Base-by-base conservation (phyloP, 2,113 vertebrate genomes). In the Pelobates fuscus region DNA sequence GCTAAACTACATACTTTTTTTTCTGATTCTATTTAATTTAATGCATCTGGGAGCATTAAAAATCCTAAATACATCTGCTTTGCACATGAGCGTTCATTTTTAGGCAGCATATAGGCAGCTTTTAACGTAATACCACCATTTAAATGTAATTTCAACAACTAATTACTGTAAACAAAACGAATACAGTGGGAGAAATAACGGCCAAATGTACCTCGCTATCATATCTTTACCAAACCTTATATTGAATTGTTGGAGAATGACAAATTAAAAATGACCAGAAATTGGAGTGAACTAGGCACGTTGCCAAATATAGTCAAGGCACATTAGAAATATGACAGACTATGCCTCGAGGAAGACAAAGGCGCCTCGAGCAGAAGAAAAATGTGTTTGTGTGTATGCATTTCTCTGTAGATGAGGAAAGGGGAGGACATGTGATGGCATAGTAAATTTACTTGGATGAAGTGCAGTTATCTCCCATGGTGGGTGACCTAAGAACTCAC, bases 391-490 rank as follows among this genome's bases (percentile, higher is more conserved):
- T 62, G 46, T 79, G 76, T 77, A 46, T 70, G 76, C 32, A 23
- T 77, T 41, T 64, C 66, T 70, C 58, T 64, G 59, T 64, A 57
- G 58, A 57, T 54, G 29, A 43, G 58, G 43, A 57, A 62, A 66
- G 27, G 59, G 67, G 75, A 70, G 67, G 43, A 54, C 21, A 70
- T 55, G 66, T 21, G 67, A 63, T 70, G 75, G 75, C 66, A 70
- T 63, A 29, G 67, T 70, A 64, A 57, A 64, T 64, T 70, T 70
- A 65, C 44, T 78, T 62, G 62, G 29, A 70, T 57, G 78, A 49
- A 75, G 65, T 78, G 26, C 58, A 67, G 54, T 76, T 76, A 60
- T 76, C 55, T 76, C 72, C 72, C 72, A 30, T 58, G 55, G 64
- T 67, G 41, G 72, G 64, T 76, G 64, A 76, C 55, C 54, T 67